Conservation (phyloP, 2,113 vertebrate genomes). For the Myxocyprinus asiaticus region DNA sequence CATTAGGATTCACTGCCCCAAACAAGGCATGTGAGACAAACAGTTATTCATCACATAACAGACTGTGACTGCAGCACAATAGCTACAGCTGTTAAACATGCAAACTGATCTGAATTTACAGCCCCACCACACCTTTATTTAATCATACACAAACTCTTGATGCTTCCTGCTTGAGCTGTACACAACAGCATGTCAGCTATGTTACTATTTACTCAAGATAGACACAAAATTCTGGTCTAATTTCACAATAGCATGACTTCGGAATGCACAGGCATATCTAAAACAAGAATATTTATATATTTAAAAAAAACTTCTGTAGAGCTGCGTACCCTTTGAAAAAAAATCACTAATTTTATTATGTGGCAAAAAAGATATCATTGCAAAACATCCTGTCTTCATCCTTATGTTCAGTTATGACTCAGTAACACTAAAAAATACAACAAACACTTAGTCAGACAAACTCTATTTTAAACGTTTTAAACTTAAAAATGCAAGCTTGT, state of each 20-base stretch:
- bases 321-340: too few relatives aligned
- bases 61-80: background rate
- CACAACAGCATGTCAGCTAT: background rate
- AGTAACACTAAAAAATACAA: too few relatives aligned
- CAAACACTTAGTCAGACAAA: too few relatives aligned
- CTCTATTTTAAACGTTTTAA: too few relatives aligned
- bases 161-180: background rate
- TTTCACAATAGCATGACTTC: background rate
- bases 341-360: too few relatives aligned
- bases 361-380: too few relatives aligned
- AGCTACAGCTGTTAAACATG: background rate
- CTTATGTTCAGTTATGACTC: too few relatives aligned
- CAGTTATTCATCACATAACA: background rate
- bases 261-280: background rate
- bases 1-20: background rate
- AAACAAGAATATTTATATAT: too few relatives aligned
- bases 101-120: background rate
- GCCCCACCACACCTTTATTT: conserved; percentile 2
- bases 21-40: background rate
- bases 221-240: background rate
- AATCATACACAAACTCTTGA: background rate
- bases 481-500: too few relatives aligned
- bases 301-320: background rate
- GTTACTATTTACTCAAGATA: too few relatives aligned
- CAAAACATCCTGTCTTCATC: too few relatives aligned